Base-by-base conservation (phyloP, 2,113 vertebrate species). In the Brienomyrus brachyistius region DNA sequence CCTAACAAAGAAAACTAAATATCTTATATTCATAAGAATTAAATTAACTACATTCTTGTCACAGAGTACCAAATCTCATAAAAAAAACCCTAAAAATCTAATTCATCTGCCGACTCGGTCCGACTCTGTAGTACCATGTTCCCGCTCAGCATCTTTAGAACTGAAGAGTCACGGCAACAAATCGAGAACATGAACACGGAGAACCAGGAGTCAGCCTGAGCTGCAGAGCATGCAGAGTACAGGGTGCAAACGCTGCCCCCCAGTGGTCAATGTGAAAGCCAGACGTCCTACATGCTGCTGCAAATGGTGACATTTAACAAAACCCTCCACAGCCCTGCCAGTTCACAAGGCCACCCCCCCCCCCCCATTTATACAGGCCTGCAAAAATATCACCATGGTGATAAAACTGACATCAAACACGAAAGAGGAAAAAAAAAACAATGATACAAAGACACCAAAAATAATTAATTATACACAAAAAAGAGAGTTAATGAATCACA, bases 381-480 rank as follows among this genome's bases (percentile, higher is more conserved):
- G 86, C 8, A 45, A 83, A 10, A 48, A 87, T 35, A 87, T 87
- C 86, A 87, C 86, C 86, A 87, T 87, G 86, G 86, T 40, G 51
- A 87, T 43, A n/a, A 80, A 43, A 80, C 17, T 43, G 74, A 80
- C 74, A 77, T 77, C 70, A 80, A 43, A 80, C 35, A 40, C 74
- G 35, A 80, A 10, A 19, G 74, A 8, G 35, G 74, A 43, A 80
- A 19, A 56, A 80, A 56, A 74, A n/a, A 43, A 80, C 15, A 1
- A 77, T 40, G 27, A 77, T 17, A 40, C 13, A 77, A 43, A 35
- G 17, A 80, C 35, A 80, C 13, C 74, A 40, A 70, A 70, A 9
- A 70, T n/a, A 70, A 70, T 70, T 13, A 70, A 70, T 70, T 70
- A 31, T 31, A 70, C 27, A 70, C 4, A 31, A 13, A 70, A 70